Conservation (phyloP, 2,888 invertebrate species). For the Leptinotarsa haldemani region DNA sequence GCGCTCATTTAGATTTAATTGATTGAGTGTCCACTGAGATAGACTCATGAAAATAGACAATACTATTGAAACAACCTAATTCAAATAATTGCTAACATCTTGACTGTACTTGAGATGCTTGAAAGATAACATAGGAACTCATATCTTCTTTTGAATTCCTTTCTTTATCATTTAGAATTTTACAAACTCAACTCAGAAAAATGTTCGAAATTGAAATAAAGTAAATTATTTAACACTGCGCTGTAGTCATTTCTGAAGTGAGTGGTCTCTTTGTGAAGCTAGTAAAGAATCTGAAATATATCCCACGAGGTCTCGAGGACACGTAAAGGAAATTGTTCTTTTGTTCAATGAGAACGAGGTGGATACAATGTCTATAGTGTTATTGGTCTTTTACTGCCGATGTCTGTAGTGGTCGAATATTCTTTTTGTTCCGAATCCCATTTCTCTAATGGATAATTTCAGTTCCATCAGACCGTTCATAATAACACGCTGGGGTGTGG, state of each 20-base stretch:
- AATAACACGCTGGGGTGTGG: constrained; percentile 4
- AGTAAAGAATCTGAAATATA: constrained; percentile 24
- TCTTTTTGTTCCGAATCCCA: constrained; percentile 14
- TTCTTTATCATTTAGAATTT: too few species aligned
- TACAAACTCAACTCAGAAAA: too few species aligned
- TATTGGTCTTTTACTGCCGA: constrained; percentile 26
- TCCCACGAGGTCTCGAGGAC: constrained; percentile 12
- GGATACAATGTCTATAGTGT: constrained; percentile 9
- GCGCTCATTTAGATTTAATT: too few species aligned
- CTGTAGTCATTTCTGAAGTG: neutral
- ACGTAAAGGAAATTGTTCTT: constrained; percentile 8
- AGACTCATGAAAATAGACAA: too few species aligned
- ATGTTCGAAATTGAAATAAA: neutral
- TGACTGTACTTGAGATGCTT: too few species aligned
- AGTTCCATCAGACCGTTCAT: constrained; percentile 17
- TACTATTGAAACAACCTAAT: too few species aligned
- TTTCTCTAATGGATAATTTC: constrained; percentile 28
- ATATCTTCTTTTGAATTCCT: too few species aligned
- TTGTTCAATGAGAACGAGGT: constrained; percentile 13
- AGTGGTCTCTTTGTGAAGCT: neutral
- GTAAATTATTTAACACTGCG: neutral
- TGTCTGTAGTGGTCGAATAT: constrained; percentile 12
- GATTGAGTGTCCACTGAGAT: too few species aligned
- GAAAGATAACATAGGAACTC: too few species aligned
- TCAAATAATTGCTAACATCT: too few species aligned